Conservation (phyloP, 2,888 invertebrate genomes). For the Brachyptera putata region DNA sequence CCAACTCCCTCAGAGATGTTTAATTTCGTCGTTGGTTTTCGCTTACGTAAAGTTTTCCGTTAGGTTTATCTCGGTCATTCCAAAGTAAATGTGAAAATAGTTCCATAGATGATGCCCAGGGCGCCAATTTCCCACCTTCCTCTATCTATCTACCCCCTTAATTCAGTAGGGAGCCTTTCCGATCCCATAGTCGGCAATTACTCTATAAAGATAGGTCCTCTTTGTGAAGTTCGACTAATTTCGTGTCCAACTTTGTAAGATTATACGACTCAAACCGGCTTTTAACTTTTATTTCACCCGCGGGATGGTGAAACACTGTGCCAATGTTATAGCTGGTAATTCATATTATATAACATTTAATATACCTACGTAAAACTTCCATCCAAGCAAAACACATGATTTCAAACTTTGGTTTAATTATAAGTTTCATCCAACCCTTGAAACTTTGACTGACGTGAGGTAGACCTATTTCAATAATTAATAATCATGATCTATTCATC, state of each 20-base stretch:
- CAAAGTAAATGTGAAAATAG: constrained; percentile 19
- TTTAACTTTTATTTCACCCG: constrained; percentile 1
- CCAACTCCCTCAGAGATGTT: constrained; percentile 10
- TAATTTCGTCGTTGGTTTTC: constrained; percentile 12
- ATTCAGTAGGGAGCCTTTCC: constrained; percentile 17
- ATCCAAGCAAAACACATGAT: neutral
- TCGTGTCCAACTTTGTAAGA: constrained; percentile 20
- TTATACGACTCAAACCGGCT: constrained; percentile 14
- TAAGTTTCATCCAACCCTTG: neutral
- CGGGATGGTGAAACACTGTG: neutral
- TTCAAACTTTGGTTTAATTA: constrained; percentile 14
- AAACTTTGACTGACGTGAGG: constrained; percentile 10
- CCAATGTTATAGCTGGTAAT: neutral
- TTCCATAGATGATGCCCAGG: constrained; percentile 17
- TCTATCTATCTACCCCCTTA: constrained; percentile 11
- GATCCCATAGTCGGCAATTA: constrained; percentile 19
- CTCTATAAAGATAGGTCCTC: constrained; percentile 11
- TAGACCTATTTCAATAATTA: constrained; percentile 16
- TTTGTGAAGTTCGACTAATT: constrained; percentile 20
- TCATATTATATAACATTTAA: neutral
- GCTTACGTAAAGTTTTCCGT: constrained; percentile 16
- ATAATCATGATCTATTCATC: constrained; percentile 16
- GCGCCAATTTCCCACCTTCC: constrained; percentile 20
- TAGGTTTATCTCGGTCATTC: constrained; percentile 19
- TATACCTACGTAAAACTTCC: neutral